A percentile compares a stretch with the other conserved stretches of the same genome.
Evolutionary conservation across 2,797 vertebrate species (phyloP).

Genomic region (Notoglanidium macrostoma): DNA sequence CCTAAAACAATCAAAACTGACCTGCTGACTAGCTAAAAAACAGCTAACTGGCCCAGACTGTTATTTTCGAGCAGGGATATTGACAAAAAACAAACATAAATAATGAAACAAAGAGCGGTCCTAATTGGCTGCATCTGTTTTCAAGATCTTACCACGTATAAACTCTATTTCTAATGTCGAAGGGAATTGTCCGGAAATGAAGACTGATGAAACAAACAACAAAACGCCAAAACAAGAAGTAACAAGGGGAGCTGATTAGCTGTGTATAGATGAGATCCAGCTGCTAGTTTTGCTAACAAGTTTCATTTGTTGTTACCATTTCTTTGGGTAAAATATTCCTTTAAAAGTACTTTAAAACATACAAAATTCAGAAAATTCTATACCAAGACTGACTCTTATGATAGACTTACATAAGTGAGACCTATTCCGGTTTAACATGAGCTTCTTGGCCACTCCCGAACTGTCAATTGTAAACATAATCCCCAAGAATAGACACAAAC

Average conservation of each 20-base stretch:
- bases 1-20: background rate
- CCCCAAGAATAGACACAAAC: background rate
- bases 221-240: background rate
- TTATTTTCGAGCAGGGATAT: background rate
- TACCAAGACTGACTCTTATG: background rate
- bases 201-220: background rate
- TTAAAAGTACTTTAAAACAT: background rate
- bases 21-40: background rate
- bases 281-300: background rate
- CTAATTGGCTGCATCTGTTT: background rate
- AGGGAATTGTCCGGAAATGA: background rate
- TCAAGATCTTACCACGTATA: background rate
- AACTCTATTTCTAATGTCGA: background rate
- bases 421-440: background rate
- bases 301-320: background rate
- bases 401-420: background rate
- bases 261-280: background rate
- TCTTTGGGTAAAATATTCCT: background rate
- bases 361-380: background rate
- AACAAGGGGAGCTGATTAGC: background rate
- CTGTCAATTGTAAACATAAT: background rate
- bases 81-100: background rate
- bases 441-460: background rate
- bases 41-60: background rate
- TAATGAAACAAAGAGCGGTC: background rate